Evolutionary conservation across 2,797 vertebrate species (phyloP), one percentile per base, ranked within the genome.

Genomic region (Mastacembelus armatus): DNA sequence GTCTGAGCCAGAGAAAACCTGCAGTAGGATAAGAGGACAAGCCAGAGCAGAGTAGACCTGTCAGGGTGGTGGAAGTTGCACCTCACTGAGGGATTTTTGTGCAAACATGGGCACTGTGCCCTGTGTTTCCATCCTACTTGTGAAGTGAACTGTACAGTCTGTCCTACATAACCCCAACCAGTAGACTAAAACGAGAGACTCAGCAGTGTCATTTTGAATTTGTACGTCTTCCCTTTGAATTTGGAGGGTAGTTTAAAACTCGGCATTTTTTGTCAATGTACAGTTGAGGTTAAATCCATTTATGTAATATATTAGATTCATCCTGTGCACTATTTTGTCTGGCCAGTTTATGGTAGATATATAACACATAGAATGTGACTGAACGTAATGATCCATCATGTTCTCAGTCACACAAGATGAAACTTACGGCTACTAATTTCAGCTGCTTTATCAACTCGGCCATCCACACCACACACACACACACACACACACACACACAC

Each of bases 121-220:
- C 75, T 83, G 81, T 92, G 88, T 93, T 92, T 88, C 77, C 83
- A 89, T 52, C 81, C 85, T 84, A 88, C 87, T 91, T 85, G 85
- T 89, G 83, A 90, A 88, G 71, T 81, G 81, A 87, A 90, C 85
- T 83, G 80, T 36, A 71, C 77, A 74, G 59, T 48, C 67, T 78
- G 82, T 65, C 84, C 85, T 71, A 77, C 64, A 81, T 71, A 80
- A 72, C 64, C 61, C 24, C 22, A 26, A 44, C 39, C 51, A 69
- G 61, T 35, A 51, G 29, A 56, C 44, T 36, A 19, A 40, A 77
- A 48, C 42, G 27, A n/a, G 27, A 39, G 35, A 71, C 45, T 62
- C 67, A 72, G 30, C 44, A 27, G 42, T 42, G 10, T 45, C n/a
- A 51, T 55, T 66, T 62, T 47, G 36, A 74, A 64, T 39, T 29